Conservation (phyloP, 1,140 invertebrate genomes). For the Macrostomum lignano region DNA sequence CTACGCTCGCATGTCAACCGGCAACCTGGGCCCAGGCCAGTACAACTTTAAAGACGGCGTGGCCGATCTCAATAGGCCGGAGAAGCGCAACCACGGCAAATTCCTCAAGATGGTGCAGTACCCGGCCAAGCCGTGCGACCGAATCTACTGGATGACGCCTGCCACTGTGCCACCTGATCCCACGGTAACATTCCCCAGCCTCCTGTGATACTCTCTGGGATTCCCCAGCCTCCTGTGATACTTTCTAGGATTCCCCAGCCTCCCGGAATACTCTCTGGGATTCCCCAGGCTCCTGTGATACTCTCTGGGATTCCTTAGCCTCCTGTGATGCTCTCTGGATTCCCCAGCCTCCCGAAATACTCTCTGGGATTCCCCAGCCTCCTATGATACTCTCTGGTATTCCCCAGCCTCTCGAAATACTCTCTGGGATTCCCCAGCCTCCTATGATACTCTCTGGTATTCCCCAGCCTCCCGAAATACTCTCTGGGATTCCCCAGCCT, state of each 20-base stretch:
- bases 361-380: too few species aligned
- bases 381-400: too few species aligned
- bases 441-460: too few species aligned
- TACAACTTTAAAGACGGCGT: neutral
- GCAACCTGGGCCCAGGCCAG: constrained; percentile 1
- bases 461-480: too few species aligned
- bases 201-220: too few species aligned
- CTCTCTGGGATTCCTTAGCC: neutral
- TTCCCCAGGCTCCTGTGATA: neutral
- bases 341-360: too few species aligned
- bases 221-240: too few species aligned
- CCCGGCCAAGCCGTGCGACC: neutral
- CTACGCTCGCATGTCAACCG: too few species aligned
- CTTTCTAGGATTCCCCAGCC: neutral
- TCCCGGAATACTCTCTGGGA: neutral
- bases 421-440: too few species aligned
- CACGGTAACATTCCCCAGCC: neutral
- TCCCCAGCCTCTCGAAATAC: too few species aligned
- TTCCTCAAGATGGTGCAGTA: constrained; percentile 1
- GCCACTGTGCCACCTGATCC: constrained; percentile 1
- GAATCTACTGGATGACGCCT: neutral
- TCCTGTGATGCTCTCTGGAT: too few species aligned
- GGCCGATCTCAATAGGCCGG: neutral
- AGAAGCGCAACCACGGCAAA: neutral
- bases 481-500: too few species aligned